Conservation (phyloP, 2,113 vertebrate genomes). For the Phrynosoma platyrhinos region DNA sequence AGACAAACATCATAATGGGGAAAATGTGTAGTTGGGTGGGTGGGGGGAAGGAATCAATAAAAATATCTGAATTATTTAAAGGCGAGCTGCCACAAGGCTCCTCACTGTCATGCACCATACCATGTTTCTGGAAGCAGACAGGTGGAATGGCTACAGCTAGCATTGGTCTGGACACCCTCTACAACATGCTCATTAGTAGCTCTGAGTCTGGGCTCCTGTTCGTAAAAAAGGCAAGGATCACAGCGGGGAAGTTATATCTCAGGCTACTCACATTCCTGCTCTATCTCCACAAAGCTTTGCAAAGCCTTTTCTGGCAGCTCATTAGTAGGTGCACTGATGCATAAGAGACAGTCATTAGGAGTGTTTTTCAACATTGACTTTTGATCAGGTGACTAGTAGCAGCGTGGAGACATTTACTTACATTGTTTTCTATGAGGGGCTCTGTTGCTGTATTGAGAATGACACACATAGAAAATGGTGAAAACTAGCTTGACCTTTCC, state of each 20-base stretch:
- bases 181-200: slow-evolving; percentile 97
- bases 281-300: slow-evolving; percentile 93
- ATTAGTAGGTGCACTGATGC: slow-evolving; percentile 99
- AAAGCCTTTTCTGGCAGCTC: slow-evolving; percentile 99
- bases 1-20: slow-evolving; percentile 69
- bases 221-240: slow-evolving; percentile 97
- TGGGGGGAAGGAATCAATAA: slow-evolving; percentile 88
- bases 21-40: background rate
- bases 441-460: slow-evolving; percentile 83
- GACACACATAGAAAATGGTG: slow-evolving; percentile 82
- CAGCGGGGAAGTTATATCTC: slow-evolving; percentile 98
- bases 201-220: slow-evolving; percentile 90
- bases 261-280: slow-evolving; percentile 95
- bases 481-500: slow-evolving; percentile 83
- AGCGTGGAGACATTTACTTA: slow-evolving; percentile 84
- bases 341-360: slow-evolving; percentile 99
- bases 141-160: slow-evolving; percentile 86
- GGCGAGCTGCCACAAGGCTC: slow-evolving; percentile 87
- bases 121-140: slow-evolving; percentile 89
- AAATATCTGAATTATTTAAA: slow-evolving; percentile 96
- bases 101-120: slow-evolving; percentile 90
- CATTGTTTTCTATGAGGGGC: slow-evolving; percentile 85
- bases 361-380: slow-evolving; percentile 93
- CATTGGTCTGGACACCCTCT: slow-evolving; percentile 85
- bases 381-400: slow-evolving; percentile 96